These are phyloP conservation scores for Petrocephalus microphthalmus DNA, from an alignment of 2,113 vertebrate genomes.

Conservation along the genomic window DNA sequence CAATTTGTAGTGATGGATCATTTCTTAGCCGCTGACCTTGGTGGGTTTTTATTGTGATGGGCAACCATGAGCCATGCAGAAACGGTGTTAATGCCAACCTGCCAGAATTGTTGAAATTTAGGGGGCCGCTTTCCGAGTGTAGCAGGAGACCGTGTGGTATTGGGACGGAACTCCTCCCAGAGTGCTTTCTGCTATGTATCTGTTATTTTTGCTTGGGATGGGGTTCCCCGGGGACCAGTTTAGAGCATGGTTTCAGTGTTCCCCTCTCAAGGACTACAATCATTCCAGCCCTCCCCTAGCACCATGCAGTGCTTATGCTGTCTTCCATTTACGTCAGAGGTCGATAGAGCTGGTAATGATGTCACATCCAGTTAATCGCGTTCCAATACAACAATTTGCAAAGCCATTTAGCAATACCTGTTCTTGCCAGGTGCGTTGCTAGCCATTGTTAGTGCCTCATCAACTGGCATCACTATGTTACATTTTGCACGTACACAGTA, in stretches of 20 bases:
- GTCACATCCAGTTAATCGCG: no score
- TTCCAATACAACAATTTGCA: no score
- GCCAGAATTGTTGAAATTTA: neutral
- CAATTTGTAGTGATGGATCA: neutral
- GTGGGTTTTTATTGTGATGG: neutral
- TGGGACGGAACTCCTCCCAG: neutral
- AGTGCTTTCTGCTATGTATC: neutral
- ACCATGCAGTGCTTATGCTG: no score
- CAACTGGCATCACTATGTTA: no score
- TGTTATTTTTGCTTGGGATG: neutral
- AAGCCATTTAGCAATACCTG: no score
- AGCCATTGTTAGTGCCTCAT: no score
- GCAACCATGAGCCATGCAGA: neutral
- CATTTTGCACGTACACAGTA: no score
- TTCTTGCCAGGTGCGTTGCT: no score
- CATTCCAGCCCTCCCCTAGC: no score
- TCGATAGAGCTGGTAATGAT: no score
- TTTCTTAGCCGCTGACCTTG: neutral
- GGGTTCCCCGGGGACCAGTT: neutral
- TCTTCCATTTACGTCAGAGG: no score
- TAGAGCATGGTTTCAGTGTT: neutral
- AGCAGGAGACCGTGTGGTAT: neutral
- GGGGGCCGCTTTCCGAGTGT: neutral
- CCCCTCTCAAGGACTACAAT: neutral
- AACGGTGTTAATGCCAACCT: neutral